Base-by-base conservation (phyloP, 1,140 invertebrate genomes). In the Anastrepha obliqua region DNA sequence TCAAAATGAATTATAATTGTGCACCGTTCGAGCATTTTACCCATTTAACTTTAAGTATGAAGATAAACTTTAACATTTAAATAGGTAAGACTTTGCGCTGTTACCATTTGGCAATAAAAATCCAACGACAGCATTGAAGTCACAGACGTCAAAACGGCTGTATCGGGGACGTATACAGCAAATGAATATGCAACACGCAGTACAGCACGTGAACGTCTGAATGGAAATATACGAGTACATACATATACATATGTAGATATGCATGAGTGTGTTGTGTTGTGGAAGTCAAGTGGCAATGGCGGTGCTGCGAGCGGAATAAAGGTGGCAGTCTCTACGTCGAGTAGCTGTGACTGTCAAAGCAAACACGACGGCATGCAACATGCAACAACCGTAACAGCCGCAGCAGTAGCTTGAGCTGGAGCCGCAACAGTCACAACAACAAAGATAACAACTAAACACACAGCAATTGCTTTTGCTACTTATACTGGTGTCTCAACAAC, bases 171-270 rank as follows among this genome's bases (percentile, higher is more conserved):
- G 44, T n/a, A 11, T 74, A 39, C 7, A 13, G 42, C 17, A 81
- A 51, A 81, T 81, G 47, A 81, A 81, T 81, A 55, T 78, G 74
- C 74, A 81, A 20, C 74, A 81, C 74, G 74, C 47, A 51, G 74
- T 55, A 55, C 51, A 55, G 15, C 74, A 81, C 44, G 47, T 81
- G 74, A 81, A 47, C 47, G n/a, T n/a, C n/a, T 81, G 74, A 81
- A 81, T 81, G n/a, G 15, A 62, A 15, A 62, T 62, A n/a, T 62
- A 62, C 20, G 47, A 20, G 11, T 51, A 39, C 51, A n/a, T 39
- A 17, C 8, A 11, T 55, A 44, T 78, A 44, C 8, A n/a, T 78
- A 9, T 0, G 7, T 81, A 7, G 9, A 17, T 17, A n/a, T 17
- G 15, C 4, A n/a, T 13, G 15, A n/a, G n/a, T 62, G 60, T 62